Evolutionary conservation across 2,888 invertebrate species (phyloP).

Genomic region (Sycophila texana): DNA sequence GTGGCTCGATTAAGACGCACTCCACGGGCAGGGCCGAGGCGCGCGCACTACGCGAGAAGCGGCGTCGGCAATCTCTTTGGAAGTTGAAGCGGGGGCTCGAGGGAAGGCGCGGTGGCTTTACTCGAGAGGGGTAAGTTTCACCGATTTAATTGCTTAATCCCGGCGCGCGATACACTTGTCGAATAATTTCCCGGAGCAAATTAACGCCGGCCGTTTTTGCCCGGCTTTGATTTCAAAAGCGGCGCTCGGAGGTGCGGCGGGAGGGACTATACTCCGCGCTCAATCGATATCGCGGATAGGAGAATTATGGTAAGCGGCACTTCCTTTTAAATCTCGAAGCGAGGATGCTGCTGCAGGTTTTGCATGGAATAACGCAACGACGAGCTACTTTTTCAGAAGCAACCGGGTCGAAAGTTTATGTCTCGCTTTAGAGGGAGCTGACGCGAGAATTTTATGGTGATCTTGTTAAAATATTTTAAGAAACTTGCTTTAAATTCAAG

Average conservation of each 20-base stretch:
- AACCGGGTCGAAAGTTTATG: too few relatives aligned
- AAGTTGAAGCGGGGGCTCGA: constrained; percentile 39
- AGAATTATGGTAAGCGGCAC: too few relatives aligned
- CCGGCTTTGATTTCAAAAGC: constrained; percentile 49
- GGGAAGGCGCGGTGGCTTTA: constrained; percentile 6
- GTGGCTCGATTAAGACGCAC: constrained; percentile 35
- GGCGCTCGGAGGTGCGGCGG: neutral
- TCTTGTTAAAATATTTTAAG: too few relatives aligned
- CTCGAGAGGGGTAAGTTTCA: constrained; percentile 35
- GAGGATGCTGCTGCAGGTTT: too few relatives aligned
- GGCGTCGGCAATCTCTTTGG: constrained; percentile 27
- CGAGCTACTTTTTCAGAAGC: too few relatives aligned
- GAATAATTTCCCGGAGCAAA: constrained; percentile 50
- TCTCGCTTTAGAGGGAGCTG: too few relatives aligned
- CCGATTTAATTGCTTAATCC: constrained; percentile 58
- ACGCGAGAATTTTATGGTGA: too few relatives aligned
- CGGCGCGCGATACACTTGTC: constrained; percentile 58
- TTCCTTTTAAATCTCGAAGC: too few relatives aligned
- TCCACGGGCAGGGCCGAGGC: neutral
- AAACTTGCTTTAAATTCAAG: too few relatives aligned
- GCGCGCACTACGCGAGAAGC: neutral
- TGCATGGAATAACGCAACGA: too few relatives aligned
- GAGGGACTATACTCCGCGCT: neutral
- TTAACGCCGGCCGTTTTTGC: neutral
- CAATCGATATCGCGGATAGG: too few relatives aligned